Percentiles rank a stretch among this genome's conserved stretches.
These are phyloP conservation scores for Gambusia affinis DNA, from an alignment of 2,113 vertebrate species.

Conservation along the genomic window DNA sequence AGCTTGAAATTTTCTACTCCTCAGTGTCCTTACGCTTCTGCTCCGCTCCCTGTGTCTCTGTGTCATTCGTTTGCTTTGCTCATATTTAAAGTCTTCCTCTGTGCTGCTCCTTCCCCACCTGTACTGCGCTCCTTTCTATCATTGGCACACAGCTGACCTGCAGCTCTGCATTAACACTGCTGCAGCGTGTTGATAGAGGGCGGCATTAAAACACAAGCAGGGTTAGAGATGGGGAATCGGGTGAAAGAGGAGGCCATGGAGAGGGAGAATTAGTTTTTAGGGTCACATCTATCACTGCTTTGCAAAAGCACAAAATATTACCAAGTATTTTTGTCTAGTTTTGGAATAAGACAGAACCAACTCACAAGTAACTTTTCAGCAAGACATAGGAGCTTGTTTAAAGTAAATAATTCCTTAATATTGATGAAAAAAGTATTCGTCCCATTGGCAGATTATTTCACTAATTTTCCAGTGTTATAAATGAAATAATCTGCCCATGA, in stretches of 20 bases:
- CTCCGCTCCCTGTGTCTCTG: constrained; percentile 50
- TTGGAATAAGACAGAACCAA: no score
- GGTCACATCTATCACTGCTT: constrained; percentile 23
- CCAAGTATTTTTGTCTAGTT: no score
- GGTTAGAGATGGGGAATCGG: constrained; percentile 32
- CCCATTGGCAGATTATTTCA: no score
- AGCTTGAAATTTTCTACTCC: constrained; percentile 47
- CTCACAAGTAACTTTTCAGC: no score
- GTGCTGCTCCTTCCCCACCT: not conserved
- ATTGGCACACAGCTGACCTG: constrained; percentile 54
- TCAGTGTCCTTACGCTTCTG: constrained; percentile 48
- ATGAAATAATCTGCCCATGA: no score
- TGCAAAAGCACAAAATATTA: no score
- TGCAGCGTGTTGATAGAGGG: constrained; percentile 47
- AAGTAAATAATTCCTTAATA: no score
- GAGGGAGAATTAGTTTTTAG: constrained; percentile 31
- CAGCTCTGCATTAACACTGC: constrained; percentile 65
- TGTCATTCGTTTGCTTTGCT: constrained; percentile 65
- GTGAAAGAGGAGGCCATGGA: not conserved
- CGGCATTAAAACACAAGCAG: constrained; percentile 60
- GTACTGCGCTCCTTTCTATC: constrained; percentile 33
- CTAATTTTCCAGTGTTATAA: no score
- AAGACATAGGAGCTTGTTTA: no score
- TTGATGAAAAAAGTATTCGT: no score
- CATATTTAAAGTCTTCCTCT: constrained; percentile 50